Evolutionary conservation across 2,888 invertebrate genomes (phyloP).

Genomic region (Apomyelois bistriatella): DNA sequence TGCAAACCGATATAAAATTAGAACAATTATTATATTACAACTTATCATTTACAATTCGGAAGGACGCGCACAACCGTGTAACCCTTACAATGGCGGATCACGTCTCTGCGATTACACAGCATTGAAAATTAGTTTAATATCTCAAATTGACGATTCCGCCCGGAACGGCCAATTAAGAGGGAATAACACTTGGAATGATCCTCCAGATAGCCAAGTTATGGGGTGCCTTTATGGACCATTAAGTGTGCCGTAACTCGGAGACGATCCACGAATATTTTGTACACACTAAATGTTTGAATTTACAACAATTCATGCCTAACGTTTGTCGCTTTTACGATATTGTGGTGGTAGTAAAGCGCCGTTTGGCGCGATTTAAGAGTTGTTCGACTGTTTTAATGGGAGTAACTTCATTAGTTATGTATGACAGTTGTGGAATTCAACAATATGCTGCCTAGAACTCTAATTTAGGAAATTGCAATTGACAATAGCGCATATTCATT

Average conservation of each 20-base stretch:
- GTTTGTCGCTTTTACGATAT: constrained; percentile 18
- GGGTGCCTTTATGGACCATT: constrained; percentile 77
- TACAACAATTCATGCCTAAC: constrained; percentile 24
- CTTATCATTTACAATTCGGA: not conserved
- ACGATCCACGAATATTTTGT: constrained; percentile 44
- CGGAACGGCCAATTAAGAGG: constrained; percentile 76
- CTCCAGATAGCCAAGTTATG: constrained; percentile 74
- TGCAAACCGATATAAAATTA: not conserved
- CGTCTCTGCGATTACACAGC: constrained; percentile 70
- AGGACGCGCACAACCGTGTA: constrained; percentile 18
- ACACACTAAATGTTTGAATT: constrained; percentile 44
- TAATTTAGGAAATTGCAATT: too few species aligned
- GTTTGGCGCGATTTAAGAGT: constrained; percentile 22
- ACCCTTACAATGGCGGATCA: constrained; percentile 50
- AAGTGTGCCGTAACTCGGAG: constrained; percentile 47
- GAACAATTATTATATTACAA: not conserved
- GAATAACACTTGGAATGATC: constrained; percentile 73
- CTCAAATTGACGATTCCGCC: constrained; percentile 76
- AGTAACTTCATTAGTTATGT: constrained; percentile 30
- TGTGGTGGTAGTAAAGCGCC: constrained; percentile 25
- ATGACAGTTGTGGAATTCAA: constrained; percentile 18
- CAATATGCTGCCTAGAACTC: not conserved
- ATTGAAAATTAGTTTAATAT: constrained; percentile 80
- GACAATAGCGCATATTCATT: too few species aligned
- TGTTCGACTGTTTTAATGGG: constrained; percentile 28